Conservation (phyloP, 2,797 vertebrate species). For the Pseudochirops corinnae region DNA sequence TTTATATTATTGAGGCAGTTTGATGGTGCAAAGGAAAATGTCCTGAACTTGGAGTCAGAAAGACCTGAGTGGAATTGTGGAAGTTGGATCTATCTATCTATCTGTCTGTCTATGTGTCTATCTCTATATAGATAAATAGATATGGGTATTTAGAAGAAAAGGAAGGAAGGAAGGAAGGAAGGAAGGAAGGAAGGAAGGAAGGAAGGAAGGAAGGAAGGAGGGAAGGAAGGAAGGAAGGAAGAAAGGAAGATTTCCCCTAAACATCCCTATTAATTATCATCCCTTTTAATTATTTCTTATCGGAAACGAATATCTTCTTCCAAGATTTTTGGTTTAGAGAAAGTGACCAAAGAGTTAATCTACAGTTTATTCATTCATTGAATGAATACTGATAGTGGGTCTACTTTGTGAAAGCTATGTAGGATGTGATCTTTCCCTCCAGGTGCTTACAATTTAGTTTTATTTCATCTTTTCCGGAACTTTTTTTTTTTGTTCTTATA, state of each 20-base stretch:
- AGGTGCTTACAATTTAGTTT: background rate
- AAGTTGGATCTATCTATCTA: background rate
- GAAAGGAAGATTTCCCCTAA: background rate
- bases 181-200: rapidly evolving
- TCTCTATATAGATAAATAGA: background rate
- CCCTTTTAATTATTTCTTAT: background rate
- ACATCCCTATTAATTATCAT: background rate
- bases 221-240: rapidly evolving
- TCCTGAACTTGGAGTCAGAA: background rate
- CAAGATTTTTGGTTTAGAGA: background rate
- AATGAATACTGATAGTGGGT: background rate
- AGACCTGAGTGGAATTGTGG: background rate
- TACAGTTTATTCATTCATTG: background rate
- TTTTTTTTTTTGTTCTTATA: background rate
- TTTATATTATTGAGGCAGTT: background rate
- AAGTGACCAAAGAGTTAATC: background rate
- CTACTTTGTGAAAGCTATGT: background rate
- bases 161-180: no score
- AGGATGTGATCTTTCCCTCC: background rate
- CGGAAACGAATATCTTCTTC: background rate
- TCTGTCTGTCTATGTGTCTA: no score
- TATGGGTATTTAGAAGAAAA: background rate
- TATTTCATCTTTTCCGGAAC: background rate
- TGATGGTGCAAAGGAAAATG: background rate
- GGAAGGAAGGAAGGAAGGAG: rapidly evolving